Evolutionary conservation across 2,888 invertebrate genomes (phyloP).

Genomic region (Lacanobia wlatinum): DNA sequence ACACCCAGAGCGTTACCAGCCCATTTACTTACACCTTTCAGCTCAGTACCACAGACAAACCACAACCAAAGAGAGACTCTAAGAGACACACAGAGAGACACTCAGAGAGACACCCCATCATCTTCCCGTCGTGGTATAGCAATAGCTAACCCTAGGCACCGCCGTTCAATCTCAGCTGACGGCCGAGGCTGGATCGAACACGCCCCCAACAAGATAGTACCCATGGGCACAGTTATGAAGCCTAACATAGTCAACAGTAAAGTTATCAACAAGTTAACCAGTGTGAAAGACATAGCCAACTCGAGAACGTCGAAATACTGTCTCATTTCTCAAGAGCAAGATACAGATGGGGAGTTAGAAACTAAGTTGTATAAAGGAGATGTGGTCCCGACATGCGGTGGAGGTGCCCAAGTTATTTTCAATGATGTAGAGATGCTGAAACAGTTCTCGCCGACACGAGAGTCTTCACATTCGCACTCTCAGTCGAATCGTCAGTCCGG

Average conservation of each 20-base stretch:
- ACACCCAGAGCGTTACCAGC: slow-evolving; percentile 87
- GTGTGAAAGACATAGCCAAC: slow-evolving; percentile 94
- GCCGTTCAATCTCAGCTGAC: slow-evolving; percentile 95
- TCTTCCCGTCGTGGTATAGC: slow-evolving; percentile 91
- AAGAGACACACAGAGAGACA: slow-evolving; percentile 68
- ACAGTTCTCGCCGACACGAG: slow-evolving; percentile 93
- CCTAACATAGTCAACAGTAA: slow-evolving; percentile 95
- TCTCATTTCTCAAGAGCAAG: slow-evolving; percentile 97
- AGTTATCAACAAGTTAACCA: slow-evolving; percentile 95
- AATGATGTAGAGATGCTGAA: slow-evolving; percentile 97
- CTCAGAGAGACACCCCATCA: slow-evolving; percentile 73
- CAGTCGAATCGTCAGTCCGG: slow-evolving; percentile 76
- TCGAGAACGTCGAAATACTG: slow-evolving; percentile 96
- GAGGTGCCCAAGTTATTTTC: slow-evolving; percentile 98
- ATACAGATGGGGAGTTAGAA: slow-evolving; percentile 97
- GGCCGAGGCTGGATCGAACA: slow-evolving; percentile 97
- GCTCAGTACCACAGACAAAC: slow-evolving; percentile 74
- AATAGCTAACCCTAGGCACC: slow-evolving; percentile 93
- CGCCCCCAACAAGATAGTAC: slow-evolving; percentile 94
- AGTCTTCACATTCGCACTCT: slow-evolving; percentile 72
- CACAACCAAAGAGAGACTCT: slow-evolving; percentile 67
- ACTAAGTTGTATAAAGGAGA: slow-evolving; percentile 98
- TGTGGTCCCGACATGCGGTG: slow-evolving; percentile 97
- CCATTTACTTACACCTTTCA: slow-evolving; percentile 86
- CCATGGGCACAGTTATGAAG: slow-evolving; percentile 97